phyloP scores from a whole-genome alignment of 2,113 vertebrate species.

The Daubentonia madagascariensis region DNA sequence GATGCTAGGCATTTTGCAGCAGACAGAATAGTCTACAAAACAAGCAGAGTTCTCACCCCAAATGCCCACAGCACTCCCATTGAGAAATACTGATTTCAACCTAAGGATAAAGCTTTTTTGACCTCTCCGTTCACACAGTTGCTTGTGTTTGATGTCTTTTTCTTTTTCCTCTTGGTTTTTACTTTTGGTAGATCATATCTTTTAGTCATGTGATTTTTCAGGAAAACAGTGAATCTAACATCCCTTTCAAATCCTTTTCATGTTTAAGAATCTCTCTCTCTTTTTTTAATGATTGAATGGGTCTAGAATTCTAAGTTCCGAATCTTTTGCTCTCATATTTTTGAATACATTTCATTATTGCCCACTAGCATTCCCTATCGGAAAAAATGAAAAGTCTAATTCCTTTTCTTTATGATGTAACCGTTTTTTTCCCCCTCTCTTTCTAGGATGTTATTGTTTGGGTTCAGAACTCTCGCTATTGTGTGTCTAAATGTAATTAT shows the following conservation, averaged over 20 bases:
- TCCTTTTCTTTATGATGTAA: neutral
- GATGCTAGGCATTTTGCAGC: neutral
- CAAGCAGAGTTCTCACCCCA: neutral
- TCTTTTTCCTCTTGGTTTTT: neutral
- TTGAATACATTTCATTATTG: neutral
- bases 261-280: neutral
- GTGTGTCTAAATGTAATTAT: constrained; percentile 25
- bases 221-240: neutral
- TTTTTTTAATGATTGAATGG: neutral
- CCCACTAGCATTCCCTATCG: neutral
- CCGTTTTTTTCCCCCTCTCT: neutral
- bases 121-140: neutral
- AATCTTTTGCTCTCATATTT: neutral
- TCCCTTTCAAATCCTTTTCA: neutral
- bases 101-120: neutral
- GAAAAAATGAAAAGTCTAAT: neutral
- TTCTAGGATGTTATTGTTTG: neutral
- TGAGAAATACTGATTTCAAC: neutral
- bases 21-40: neutral
- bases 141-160: neutral
- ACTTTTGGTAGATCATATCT: neutral
- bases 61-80: neutral
- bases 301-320: neutral
- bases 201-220: constrained; percentile 9
- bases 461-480: neutral